Evolutionary conservation across 2,888 invertebrate species (phyloP).

Genomic region (Bembecia ichneumoniformis): DNA sequence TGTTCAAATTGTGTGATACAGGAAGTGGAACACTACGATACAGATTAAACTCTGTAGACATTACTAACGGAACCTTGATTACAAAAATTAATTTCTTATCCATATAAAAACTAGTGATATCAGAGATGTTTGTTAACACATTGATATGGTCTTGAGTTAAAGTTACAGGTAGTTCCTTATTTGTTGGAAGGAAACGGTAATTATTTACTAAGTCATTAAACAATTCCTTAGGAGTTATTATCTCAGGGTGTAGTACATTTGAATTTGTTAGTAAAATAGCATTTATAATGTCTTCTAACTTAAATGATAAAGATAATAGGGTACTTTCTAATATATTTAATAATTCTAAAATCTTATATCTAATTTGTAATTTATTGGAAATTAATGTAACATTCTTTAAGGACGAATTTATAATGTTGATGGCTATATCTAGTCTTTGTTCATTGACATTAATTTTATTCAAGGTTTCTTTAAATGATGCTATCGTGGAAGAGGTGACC

Average conservation of each 20-base stretch:
- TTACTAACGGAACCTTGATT: too few relatives aligned
- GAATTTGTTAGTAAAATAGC: constrained; percentile 11
- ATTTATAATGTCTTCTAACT: constrained; percentile 11
- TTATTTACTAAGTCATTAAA: constrained; percentile 13
- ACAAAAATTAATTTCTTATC: constrained; percentile 13
- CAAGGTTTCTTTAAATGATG: background rate
- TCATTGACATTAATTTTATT: background rate
- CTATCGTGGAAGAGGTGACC: background rate
- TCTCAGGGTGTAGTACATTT: constrained; percentile 14
- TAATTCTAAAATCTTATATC: constrained; percentile 5
- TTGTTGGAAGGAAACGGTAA: constrained; percentile 8
- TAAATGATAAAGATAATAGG: constrained; percentile 10
- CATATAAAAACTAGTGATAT: constrained; percentile 9
- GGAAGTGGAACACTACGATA: too few relatives aligned
- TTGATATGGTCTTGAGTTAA: constrained; percentile 10
- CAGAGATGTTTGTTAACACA: constrained; percentile 9
- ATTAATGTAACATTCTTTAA: constrained; percentile 7
- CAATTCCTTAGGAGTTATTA: constrained; percentile 14
- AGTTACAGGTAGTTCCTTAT: constrained; percentile 7
- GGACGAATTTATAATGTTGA: too few relatives aligned
- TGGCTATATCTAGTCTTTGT: background rate
- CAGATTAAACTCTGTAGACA: too few relatives aligned
- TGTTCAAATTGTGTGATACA: too few relatives aligned
- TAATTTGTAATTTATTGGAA: constrained; percentile 3
- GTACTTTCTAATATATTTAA: constrained; percentile 7